Evolutionary conservation across 2,888 invertebrate species (phyloP), one percentile per base, ranked within the genome.

Genomic region (Myopa testacea): DNA sequence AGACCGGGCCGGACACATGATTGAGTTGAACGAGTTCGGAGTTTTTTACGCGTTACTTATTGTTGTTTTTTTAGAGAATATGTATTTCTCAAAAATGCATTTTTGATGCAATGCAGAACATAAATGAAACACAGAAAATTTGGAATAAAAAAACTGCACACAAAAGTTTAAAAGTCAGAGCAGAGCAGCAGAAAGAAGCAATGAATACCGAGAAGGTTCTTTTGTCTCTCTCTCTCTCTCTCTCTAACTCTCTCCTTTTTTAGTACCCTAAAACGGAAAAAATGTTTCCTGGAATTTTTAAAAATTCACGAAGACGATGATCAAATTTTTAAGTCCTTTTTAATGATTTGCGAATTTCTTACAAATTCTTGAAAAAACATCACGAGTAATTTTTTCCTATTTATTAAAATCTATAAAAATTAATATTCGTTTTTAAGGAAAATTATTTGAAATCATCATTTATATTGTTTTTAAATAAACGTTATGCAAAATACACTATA

Each of bases 121-220:
- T 38, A 65, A 38, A 65, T 1, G 14, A 40, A 65, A 40, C 14
- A 65, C 38, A 14, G 16, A 37, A 67, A n/a, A 40, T 8, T 37
- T 14, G 12, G 7, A 16, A 67, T 67, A 37, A 67, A 40, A 65
- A 67, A 67, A 40, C 8, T 38, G n/a, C 4, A 67, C 16, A 14
- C 12, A 67, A 67, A 67, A 67, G 67, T 67, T 40, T 14, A 67
- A 40, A 67, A 67, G 67, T 67, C 67, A 67, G 67, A 40, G 40
- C 67, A 67, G 67, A 4, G 4, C 5, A 12, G 63, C 12, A n/a
- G 14, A 7, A 63, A 26, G 26, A 26, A 26, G 26, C 26, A 26
- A 26, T 26, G 26, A 26, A 26, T 37, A 45, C 45, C 10, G 10
- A 37, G 63, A 12, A 26, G 63, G 37, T 34, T 63, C 34, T 63